Evolutionary conservation across 1,140 invertebrate genomes (phyloP), one percentile per base, ranked within the genome.

Genomic region (Drosophila tristis): DNA sequence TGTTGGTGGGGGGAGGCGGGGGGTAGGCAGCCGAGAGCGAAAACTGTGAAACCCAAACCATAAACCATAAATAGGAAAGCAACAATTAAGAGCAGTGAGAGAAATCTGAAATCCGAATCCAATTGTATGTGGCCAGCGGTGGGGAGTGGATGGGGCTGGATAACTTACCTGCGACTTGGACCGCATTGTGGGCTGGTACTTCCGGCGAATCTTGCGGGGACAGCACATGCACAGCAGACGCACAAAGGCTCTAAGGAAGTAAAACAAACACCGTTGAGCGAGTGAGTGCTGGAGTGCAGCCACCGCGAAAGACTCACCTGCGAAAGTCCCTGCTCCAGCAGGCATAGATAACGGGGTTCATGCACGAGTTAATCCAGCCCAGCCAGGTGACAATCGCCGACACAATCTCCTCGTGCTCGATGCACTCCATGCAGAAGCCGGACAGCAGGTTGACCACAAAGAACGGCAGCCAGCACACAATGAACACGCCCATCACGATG

Each of bases 401-500:
- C 4, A 99, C 96, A 45, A 98, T 95, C 82, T 98, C 96, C 80
- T 97, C 97, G 62, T 98, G 95, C 91, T 95, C 95, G 63, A 98
- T 96, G 92, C 97, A 98, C 72, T 95, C 94, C 29, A 95, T 94
- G 92, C 98, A 99, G 82, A 99, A 96, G 0, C 98, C 98, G 7
- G 97, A 97, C 77, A 98, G 92, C 63, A 98, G 94, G 92, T 99
- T 99, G 58, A 99, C 96, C 47, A 99, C 97, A 92, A 99, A 99
- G 93, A 99, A 99, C 39, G 99, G 99, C 71, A 99, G 93, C 98
- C 98, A 98, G 91, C 98, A 99, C 53, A 99, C 94, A 81, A 99
- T 98, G 92, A 99, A 99, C 35, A 99, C 98, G n/a, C 99, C 99
- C 96, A 98, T 98, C 58, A 98, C 96, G 80, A 98, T 98, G 39